Conservation (phyloP, 2,797 vertebrate genomes). For the Brotula barbata region DNA sequence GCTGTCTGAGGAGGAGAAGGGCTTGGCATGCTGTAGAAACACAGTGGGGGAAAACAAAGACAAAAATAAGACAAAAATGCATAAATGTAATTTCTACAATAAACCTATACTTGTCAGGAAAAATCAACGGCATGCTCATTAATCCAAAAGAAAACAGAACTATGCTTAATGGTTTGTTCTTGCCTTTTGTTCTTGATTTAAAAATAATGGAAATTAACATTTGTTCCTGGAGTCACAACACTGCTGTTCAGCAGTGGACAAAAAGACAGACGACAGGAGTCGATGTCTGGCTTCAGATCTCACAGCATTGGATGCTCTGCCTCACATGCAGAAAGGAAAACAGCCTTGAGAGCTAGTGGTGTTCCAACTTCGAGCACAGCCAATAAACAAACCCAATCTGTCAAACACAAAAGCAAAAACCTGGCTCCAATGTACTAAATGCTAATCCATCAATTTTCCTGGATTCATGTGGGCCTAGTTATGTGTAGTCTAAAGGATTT, state of each 20-base stretch:
- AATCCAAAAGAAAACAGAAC: conserved; percentile 23
- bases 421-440: conserved; percentile 25
- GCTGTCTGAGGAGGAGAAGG: conserved; percentile 98
- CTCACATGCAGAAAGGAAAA: conserved; percentile 39
- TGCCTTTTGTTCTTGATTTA: neutral
- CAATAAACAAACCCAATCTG: conserved; percentile 57
- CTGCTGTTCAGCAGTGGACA: conserved; percentile 30
- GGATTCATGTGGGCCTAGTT: neutral
- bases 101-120: neutral
- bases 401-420: conserved; percentile 48
- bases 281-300: conserved; percentile 59
- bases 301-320: conserved; percentile 35
- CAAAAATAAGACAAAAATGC: conserved; percentile 8
- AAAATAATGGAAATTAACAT: conserved; percentile 62
- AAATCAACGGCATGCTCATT: conserved; percentile 12
- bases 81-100: neutral
- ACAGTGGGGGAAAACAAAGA: conserved; percentile 35
- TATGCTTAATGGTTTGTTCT: conserved; percentile 46
- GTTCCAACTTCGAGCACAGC: conserved; percentile 42
- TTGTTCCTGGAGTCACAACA: conserved; percentile 30
- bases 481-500: neutral
- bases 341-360: conserved; percentile 44
- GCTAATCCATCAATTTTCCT: conserved; percentile 22
- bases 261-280: conserved; percentile 37
- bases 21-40: conserved; percentile 92